Evolutionary conservation across 1,140 invertebrate genomes (phyloP), one percentile per base, ranked within the genome.

Genomic region (Drosophila tani): DNA sequence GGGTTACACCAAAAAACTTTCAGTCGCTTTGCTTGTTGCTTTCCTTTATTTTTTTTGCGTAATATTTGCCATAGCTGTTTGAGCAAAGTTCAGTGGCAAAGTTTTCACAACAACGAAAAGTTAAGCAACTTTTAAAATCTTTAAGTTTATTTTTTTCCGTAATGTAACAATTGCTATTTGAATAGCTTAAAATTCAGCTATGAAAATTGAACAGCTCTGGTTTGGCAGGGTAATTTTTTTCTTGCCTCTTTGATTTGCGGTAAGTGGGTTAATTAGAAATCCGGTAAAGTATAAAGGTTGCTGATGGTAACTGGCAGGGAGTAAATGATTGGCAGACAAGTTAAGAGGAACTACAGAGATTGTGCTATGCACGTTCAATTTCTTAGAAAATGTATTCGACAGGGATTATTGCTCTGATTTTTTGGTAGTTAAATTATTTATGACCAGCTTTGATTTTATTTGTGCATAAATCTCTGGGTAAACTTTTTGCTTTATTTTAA

Each of bases 1-100:
- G 43, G 55, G 41, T 71, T 71, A 70, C 68, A 71, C 68, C 27
- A 19, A 73, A 73, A 71, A 70, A 73, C 40, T 59, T 71, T 71
- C n/a, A 58, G 32, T 63, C 12, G 24, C 59, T 50, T 55, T 62
- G 29, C 59, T 17, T 40, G 35, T 40, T 24, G 35, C 35, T 15
- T 38, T 21, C 45, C 11, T 29, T 8, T 11, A 47, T 17, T 40
- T 41, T 32, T 55, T 50, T 43, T 21, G 15, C 1, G n/a, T 63
- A 29, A 38, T 73, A 71, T 73, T 73, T 70, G n/a, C 49, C 17
- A 50, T 71, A 24, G 68, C 29, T 73, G 49, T 60, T 71, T 38
- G 40, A 45, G 40, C 55, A 51, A 74, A 74, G 70, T 73, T 74
- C 69, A 32, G 67, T 49, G 27, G 21, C 53, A 73, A 73, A 73